phyloP scores from a whole-genome alignment of 2,113 vertebrate species.

The Psephotus haematonotus region DNA sequence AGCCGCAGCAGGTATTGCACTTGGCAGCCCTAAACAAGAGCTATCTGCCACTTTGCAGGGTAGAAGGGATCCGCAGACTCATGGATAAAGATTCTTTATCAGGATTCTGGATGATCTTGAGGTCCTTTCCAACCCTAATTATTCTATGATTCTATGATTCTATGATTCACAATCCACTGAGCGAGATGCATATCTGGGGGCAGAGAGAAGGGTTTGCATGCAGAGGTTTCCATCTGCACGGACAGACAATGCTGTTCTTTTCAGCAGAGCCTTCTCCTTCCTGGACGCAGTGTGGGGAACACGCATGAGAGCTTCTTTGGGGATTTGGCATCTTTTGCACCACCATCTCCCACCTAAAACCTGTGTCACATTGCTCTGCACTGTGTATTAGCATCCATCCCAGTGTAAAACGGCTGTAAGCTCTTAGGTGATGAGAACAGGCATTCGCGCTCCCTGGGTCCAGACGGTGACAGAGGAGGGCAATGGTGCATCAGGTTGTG shows the following conservation, averaged over 20 bases:
- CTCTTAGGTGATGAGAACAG: not conserved
- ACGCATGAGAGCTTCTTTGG: fast-evolving
- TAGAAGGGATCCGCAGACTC: not conserved
- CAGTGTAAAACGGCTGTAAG: not conserved
- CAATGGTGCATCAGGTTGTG: not conserved
- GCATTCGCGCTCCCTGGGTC: fast-evolving
- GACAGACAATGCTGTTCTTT: not conserved
- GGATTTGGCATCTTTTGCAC: not conserved
- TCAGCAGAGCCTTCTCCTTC: not conserved
- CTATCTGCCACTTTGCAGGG: not conserved
- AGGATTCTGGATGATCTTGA: no score
- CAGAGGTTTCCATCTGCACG: not conserved
- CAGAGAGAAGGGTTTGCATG: not conserved
- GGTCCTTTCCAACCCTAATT: no score
- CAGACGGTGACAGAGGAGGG: not conserved
- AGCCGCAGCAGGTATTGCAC: not conserved
- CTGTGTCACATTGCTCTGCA: fast-evolving
- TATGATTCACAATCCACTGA: not conserved
- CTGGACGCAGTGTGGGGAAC: not conserved
- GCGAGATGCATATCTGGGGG: not conserved
- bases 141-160: no score
- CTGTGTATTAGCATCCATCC: fast-evolving
- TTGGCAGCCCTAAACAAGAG: not conserved
- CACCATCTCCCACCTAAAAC: not conserved
- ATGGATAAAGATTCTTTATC: not conserved